phyloP scores from a whole-genome alignment of 2,113 vertebrate genomes.

The Haemorhous mexicanus region DNA sequence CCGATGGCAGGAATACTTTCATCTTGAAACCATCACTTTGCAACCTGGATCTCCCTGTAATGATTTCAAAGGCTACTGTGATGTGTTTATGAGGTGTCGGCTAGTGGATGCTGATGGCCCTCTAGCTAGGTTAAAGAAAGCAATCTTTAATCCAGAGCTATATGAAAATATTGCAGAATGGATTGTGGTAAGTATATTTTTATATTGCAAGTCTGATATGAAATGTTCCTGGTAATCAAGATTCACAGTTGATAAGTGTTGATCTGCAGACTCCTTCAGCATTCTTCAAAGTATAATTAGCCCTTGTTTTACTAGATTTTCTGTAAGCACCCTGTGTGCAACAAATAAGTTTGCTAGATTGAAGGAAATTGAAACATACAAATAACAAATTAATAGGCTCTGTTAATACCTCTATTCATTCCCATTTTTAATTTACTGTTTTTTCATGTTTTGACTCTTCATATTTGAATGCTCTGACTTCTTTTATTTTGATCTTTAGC shows the following conservation, averaged over 20 bases:
- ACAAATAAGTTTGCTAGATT: background rate
- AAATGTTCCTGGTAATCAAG: background rate
- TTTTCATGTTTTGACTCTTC: background rate
- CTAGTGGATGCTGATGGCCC: conserved; percentile 96
- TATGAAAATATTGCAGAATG: conserved; percentile 97
- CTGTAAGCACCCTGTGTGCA: background rate
- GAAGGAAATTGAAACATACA: background rate
- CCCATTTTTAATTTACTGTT: background rate
- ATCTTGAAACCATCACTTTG: conserved; percentile 79
- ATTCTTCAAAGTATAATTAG: background rate
- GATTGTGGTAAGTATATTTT: conserved; percentile 87
- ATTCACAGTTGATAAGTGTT: background rate
- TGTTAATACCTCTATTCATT: background rate
- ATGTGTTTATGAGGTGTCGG: conserved; percentile 94
- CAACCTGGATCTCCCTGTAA: conserved; percentile 98
- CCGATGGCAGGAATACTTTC: conserved; percentile 77
- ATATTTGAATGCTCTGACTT: background rate
- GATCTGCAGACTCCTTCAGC: background rate
- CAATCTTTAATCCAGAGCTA: conserved; percentile 93
- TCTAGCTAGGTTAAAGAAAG: conserved; percentile 93
- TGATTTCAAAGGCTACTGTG: conserved; percentile 96
- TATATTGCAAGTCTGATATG: background rate
- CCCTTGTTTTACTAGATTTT: background rate
- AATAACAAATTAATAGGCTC: background rate
- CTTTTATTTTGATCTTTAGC: background rate